Base-by-base conservation (phyloP, 2,888 invertebrate genomes). In the Tetheella fluctuosa region DNA sequence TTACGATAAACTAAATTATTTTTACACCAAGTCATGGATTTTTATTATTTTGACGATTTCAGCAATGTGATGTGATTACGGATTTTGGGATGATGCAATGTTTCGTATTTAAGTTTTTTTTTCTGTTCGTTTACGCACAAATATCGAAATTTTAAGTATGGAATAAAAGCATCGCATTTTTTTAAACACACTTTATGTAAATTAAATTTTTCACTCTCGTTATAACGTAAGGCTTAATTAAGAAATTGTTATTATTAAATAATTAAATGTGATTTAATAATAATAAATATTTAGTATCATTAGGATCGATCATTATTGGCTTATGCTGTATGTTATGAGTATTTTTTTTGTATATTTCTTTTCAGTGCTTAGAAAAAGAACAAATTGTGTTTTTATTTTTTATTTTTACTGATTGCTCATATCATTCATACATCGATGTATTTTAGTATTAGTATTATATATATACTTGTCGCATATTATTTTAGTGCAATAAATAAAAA, bases 391-490 rank as follows among this genome's bases (percentile, higher is more conserved):
- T 64, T n/a, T n/a, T n/a, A n/a, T n/a, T n/a, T 64, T 48, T 59
- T 68, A 63, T 64, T 62, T 20, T 61, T 59, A 63, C 71, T 34
- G 73, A 70, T 80, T 86, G 90, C 90, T 91, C 91, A 91, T 88
- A 74, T 84, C 80, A 79, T 78, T 69, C 77, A 75, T 82, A 89
- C 90, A 91, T 88, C 90, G 90, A 90, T 84, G 69, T 85, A 82
- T 76, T 61, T 70, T 76, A 64, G 72, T 74, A 69, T 70, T 71
- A 71, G n/a, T 60, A 65, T 67, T 60, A 34, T 30, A 10, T 10
- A 2, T 30, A 30, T 67, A 28, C 64, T 74, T 66, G 73, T 76
- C n/a, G n/a, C n/a, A 17, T 71, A 57, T 68, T 67, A 25, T 48
- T 61, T 69, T 69, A 73, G 79, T 81, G 80, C 80, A 82, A 80